phyloP scores from a whole-genome alignment of 2,113 vertebrate species.

The Lampris megalopsis region DNA sequence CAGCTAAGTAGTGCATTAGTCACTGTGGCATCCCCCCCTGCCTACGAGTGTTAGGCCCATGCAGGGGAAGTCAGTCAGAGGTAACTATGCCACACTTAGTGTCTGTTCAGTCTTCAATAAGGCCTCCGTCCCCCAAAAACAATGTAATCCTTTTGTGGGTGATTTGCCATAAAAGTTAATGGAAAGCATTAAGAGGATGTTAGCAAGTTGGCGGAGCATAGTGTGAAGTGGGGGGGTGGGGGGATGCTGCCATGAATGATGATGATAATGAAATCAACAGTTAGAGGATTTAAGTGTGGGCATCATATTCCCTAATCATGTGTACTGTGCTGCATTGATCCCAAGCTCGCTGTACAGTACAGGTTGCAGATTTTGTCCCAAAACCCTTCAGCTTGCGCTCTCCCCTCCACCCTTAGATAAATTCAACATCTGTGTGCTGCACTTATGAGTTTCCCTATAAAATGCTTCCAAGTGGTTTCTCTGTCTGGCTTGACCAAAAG shows the following conservation, averaged over 20 bases:
- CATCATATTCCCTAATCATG: not conserved
- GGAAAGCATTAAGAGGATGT: not conserved
- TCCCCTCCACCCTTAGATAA: constrained; percentile 24
- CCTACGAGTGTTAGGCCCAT: constrained; percentile 16
- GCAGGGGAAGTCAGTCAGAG: constrained; percentile 18
- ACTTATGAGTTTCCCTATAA: constrained; percentile 61
- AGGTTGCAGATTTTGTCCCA: constrained; percentile 18
- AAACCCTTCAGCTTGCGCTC: not conserved
- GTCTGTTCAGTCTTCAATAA: constrained; percentile 5
- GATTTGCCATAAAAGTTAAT: not conserved
- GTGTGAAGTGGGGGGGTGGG: not conserved
- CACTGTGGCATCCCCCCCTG: constrained; percentile 5
- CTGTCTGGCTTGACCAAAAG: constrained; percentile 60
- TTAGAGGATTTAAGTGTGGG: too few species aligned
- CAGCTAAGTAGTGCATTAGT: constrained; percentile 37
- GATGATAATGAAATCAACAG: too few species aligned
- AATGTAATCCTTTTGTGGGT: constrained; percentile 15
- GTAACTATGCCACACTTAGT: not conserved
- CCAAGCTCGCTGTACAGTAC: constrained; percentile 5
- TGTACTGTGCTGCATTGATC: constrained; percentile 5
- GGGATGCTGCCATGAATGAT: too few species aligned
- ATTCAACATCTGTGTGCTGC: constrained; percentile 55
- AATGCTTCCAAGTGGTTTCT: constrained; percentile 59
- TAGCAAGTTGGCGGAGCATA: not conserved
- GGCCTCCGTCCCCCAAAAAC: constrained; percentile 13